These are phyloP conservation scores for Drosophila eohydei DNA, from an alignment of 2,888 invertebrate species.

Conservation along the genomic window DNA sequence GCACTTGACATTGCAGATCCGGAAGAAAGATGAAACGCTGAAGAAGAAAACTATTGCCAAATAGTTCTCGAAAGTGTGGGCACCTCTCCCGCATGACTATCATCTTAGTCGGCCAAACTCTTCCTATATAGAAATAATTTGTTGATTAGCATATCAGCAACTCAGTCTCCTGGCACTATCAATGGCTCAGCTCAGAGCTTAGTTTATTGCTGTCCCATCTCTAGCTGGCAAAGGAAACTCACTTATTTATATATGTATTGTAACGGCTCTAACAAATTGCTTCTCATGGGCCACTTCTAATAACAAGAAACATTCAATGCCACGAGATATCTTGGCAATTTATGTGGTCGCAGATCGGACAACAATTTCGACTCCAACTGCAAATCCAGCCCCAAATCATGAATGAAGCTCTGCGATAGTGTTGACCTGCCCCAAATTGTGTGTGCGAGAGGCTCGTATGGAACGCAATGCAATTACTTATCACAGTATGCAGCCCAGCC, in stretches of 20 bases:
- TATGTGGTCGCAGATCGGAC: conserved; percentile 54
- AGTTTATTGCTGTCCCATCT: neutral
- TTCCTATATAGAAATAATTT: neutral
- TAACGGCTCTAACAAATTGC: conserved; percentile 71
- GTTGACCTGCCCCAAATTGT: conserved; percentile 62
- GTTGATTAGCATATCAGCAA: conserved; percentile 4
- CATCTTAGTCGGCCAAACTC: neutral
- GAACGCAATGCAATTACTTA: conserved; percentile 77
- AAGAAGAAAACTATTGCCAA: conserved; percentile 3
- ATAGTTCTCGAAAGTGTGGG: conserved; percentile 10
- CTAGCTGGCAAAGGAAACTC: conserved; percentile 2
- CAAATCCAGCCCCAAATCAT: conserved; percentile 55
- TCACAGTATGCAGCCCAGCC: conserved; percentile 72
- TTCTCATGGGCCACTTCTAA: conserved; percentile 72
- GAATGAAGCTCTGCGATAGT: conserved; percentile 54
- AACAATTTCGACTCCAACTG: conserved; percentile 15
- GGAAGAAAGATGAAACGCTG: conserved; percentile 26
- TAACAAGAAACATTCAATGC: conserved; percentile 68
- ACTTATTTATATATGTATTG: conserved; percentile 38
- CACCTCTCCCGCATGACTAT: conserved; percentile 2
- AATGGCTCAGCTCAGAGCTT: neutral
- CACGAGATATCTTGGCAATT: conserved; percentile 65
- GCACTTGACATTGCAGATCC: conserved; percentile 34
- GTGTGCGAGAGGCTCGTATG: conserved; percentile 19
- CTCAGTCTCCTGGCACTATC: neutral